Evolutionary conservation across 64 coral and sea anemone species (phyloP), one percentile per base, ranked within the genome.

Genomic region (Astreopora myriophthalma): DNA sequence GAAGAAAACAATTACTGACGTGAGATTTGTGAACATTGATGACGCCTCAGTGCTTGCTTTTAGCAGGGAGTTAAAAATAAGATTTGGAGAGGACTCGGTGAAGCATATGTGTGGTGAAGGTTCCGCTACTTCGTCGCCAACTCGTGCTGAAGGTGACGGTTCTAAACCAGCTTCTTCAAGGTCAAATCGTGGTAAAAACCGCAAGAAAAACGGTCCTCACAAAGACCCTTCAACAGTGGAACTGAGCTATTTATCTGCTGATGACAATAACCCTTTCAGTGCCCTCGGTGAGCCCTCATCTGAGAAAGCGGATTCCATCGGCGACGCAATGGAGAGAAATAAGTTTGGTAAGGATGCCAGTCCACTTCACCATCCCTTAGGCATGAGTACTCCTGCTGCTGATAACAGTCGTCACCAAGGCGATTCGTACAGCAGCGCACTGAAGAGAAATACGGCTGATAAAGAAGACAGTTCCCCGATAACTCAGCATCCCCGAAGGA

Each of bases 11-110:
- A 66, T 96, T 2, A 77, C 42, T 33, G 95, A 96, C 34, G 29
- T 96, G 6, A 81, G 91, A 27, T 91, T 96, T 28, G 95, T 96
- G 4, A 94, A 75, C 14, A 94, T 71, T 49, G 95, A 96, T 34
- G 48, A 89, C 0, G 40, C 48, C 22, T 94, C 91, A 5, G 80
- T 90, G 2, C 77, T 69, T 35, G 74, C 34, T 1, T 93, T 96
- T 30, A 61, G 12, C 19, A 85, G 71, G 27, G 90, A 96, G 34
- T 96, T 96, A 2, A 92, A 65, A 28, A 20, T 8, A 2, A 74
- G 80, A 73, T 92, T 85, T 92, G 90, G 80, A 0, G 1, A 67
- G 33, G 31, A 24, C 9, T 1, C 51, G 0, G n/a, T n/a, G n/a
- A n/a, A n/a, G n/a, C n/a, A n/a, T n/a, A n/a, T n/a, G n/a, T n/a